phyloP scores from a whole-genome alignment of 1,140 invertebrate genomes.

The Drosophila pseudoananassae region DNA sequence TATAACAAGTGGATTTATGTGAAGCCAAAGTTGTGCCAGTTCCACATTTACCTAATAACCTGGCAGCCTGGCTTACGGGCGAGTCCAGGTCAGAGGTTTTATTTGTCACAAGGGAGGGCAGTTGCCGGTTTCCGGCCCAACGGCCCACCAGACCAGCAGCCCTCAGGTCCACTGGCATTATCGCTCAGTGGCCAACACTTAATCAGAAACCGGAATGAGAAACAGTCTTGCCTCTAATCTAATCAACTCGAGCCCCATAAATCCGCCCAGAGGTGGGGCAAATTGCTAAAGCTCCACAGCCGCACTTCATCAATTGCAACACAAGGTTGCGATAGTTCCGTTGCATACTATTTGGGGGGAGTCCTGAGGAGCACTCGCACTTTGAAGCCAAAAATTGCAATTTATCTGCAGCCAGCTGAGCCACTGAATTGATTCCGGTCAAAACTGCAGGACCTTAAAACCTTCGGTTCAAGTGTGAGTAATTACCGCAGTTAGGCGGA shows the following conservation, averaged over 20 bases:
- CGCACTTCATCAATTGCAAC: constrained; percentile 34
- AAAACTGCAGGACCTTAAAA: constrained; percentile 1
- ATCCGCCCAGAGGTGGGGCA: background rate
- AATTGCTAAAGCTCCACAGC: constrained; percentile 17
- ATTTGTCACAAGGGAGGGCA: constrained; percentile 26
- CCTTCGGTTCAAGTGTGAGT: constrained; percentile 75
- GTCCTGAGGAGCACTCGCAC: background rate
- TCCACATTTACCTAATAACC: constrained; percentile 76
- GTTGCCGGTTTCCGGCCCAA: background rate
- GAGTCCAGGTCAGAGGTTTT: constrained; percentile 51
- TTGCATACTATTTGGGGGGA: background rate
- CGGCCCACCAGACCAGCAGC: no score
- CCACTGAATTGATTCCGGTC: constrained; percentile 24
- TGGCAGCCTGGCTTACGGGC: background rate
- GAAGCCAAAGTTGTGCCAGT: constrained; percentile 52
- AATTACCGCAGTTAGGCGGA: constrained; percentile 70
- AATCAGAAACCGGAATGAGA: constrained; percentile 24
- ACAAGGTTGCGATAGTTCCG: background rate
- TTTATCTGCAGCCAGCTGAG: constrained; percentile 42
- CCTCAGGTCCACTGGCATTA: constrained; percentile 6
- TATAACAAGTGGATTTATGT: constrained; percentile 55
- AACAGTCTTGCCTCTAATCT: constrained; percentile 23
- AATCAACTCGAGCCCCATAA: constrained; percentile 36
- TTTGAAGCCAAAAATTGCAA: constrained; percentile 29
- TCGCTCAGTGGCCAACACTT: constrained; percentile 17